Base-by-base conservation (phyloP, 2,113 vertebrate species). In the Cariama cristata region DNA sequence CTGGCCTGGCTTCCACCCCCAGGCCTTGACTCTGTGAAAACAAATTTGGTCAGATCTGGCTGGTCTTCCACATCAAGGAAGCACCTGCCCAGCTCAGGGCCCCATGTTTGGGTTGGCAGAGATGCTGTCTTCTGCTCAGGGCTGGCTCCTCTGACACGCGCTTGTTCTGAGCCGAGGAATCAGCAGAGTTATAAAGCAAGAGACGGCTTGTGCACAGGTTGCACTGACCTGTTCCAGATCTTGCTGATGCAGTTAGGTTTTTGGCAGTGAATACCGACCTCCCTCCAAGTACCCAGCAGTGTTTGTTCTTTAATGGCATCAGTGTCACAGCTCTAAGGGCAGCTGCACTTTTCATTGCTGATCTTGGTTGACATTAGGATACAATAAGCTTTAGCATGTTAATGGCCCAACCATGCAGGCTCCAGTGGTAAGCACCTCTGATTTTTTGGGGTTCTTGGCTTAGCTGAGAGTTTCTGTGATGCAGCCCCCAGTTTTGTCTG, bases 11-110 rank as follows among this genome's bases (percentile, higher is more conserved):
- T 96, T 94, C 35, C 16, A 75, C 68, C 89, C 62, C 52, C n/a
- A 91, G 88, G 75, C 60, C 83, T 89, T 92, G 83, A 81, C 76
- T 91, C 60, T 67, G 71, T 68, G 71, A 77, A 92, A 95, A 81
- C 68, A 95, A 74, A 93, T 92, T 77, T 95, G 72, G 67, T 94
- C 63, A 74, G 76, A 89, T 95, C 92, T 95, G 86, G 67, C 49
- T 73, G 69, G 30, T 86, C 3, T n/a, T 91, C 63, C 17, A 40
- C 63, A 86, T 66, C 55, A 85, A 89, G 74, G 80, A 90, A 85
- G 53, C 74, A 87, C 91, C 80, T 96, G 84, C 66, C 91, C 49
- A 60, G 64, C 86, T 93, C 40, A 62, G 47, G 26, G 84, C 88
- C 33, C 62, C 0, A 0, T 94, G 81, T 97, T 94, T 96, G 81